A percentile compares a stretch with the other conserved stretches of the same genome.
These are phyloP conservation scores for Malurus leucopterus DNA, from an alignment of 2,797 vertebrate species.

Conservation along the genomic window DNA sequence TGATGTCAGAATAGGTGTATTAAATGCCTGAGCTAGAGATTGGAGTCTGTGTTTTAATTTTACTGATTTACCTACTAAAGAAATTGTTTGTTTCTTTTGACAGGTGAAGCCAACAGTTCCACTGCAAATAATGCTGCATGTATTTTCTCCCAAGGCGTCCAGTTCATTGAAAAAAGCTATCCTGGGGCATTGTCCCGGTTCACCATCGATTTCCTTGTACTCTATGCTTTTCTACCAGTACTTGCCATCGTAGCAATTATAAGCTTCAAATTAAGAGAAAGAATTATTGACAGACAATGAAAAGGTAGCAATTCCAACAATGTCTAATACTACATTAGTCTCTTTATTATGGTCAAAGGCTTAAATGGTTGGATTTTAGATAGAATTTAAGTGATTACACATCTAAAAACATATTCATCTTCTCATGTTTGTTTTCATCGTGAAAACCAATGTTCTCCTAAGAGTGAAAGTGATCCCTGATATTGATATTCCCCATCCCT, in stretches of 20 bases:
- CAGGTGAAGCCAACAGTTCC: constrained; percentile 60
- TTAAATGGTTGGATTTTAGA: background rate
- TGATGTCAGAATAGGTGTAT: background rate
- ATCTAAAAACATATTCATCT: background rate
- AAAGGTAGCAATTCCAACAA: background rate
- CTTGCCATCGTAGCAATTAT: constrained; percentile 81
- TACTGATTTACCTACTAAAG: background rate
- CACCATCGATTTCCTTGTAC: constrained; percentile 82
- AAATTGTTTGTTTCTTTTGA: background rate
- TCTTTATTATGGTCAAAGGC: background rate
- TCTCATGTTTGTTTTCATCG: background rate
- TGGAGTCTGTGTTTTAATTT: background rate
- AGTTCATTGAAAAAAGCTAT: constrained; percentile 66
- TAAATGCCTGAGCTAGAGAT: background rate
- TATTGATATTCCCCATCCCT: background rate
- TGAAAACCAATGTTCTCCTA: background rate
- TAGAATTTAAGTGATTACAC: background rate
- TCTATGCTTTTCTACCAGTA: constrained; percentile 88
- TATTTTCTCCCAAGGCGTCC: constrained; percentile 46
- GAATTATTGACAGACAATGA: constrained; percentile 73
- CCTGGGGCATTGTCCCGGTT: constrained; percentile 82
- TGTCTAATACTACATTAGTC: background rate
- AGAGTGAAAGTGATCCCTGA: background rate
- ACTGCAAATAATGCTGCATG: constrained; percentile 22
- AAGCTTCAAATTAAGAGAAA: constrained; percentile 89